phyloP scores from a whole-genome alignment of 2,113 vertebrate species.

The Electrona antarctica region DNA sequence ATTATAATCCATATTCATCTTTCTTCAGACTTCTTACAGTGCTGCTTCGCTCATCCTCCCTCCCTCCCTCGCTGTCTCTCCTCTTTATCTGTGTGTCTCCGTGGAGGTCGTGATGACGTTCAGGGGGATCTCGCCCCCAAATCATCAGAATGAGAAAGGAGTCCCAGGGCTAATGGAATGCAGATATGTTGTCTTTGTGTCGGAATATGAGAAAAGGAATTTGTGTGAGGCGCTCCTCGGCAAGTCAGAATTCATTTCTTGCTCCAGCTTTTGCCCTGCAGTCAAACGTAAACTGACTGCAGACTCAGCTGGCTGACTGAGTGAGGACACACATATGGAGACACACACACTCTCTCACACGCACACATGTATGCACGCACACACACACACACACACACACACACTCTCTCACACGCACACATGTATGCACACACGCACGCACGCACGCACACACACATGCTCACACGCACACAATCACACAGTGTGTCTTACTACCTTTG shows the following conservation, averaged over 20 bases:
- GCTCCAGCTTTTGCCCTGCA: constrained; percentile 79
- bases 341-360: constrained; percentile 12
- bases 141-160: constrained; percentile 72
- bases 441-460: neutral
- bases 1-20: no score
- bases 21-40: no score
- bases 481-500: neutral
- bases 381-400: neutral
- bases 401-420: constrained; percentile 5
- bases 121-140: constrained; percentile 65
- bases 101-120: constrained; percentile 56
- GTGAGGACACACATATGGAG: constrained; percentile 62
- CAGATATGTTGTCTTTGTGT: constrained; percentile 76
- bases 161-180: constrained; percentile 71
- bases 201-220: constrained; percentile 79
- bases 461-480: neutral
- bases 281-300: constrained; percentile 78
- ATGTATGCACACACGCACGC: neutral
- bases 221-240: constrained; percentile 75
- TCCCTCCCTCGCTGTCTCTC: constrained; percentile 52
- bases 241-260: constrained; percentile 80
- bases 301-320: constrained; percentile 81
- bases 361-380: neutral
- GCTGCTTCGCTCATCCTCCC: neutral
- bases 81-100: constrained; percentile 49